Percentiles rank a stretch among this genome's conserved stretches.
These are phyloP conservation scores for Lordiphosa stackelbergi DNA, from an alignment of 1,140 invertebrate species.

Conservation along the genomic window DNA sequence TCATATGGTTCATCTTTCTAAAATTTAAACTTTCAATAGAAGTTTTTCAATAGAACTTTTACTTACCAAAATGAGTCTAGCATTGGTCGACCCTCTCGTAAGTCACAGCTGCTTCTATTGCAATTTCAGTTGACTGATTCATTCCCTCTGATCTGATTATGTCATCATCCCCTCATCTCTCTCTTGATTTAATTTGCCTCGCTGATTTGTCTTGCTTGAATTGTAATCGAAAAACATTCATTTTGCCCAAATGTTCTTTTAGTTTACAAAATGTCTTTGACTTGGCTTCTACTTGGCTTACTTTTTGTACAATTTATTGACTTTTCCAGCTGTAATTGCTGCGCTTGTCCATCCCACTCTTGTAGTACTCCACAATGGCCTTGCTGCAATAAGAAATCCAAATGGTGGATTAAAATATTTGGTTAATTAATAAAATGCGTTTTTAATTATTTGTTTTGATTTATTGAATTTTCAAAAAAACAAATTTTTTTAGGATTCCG, in stretches of 20 bases:
- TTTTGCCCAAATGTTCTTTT: neutral
- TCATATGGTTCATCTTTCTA: no score
- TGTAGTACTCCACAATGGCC: constrained; percentile 21
- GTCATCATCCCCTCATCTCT: constrained; percentile 19
- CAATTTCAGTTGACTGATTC: constrained; percentile 16
- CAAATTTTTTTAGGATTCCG: no score
- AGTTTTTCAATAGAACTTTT: no score
- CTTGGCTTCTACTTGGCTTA: neutral
- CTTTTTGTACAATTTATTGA: neutral
- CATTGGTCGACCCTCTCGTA: neutral
- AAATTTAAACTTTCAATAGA: neutral
- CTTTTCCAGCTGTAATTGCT: constrained; percentile 5
- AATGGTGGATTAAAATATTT: constrained; percentile 9
- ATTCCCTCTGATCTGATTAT: constrained; percentile 22
- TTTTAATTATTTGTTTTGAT: no score
- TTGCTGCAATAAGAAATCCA: constrained; percentile 12
- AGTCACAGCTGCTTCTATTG: constrained; percentile 8
- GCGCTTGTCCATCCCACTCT: constrained; percentile 4
- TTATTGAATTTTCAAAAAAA: no score
- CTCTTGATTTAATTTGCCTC: constrained; percentile 11
- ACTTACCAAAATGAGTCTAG: no score
- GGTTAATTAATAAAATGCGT: constrained; percentile 1
- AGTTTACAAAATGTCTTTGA: constrained; percentile 1
- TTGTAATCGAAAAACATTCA: neutral
- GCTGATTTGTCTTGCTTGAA: constrained; percentile 20